Evolutionary conservation across 2,113 vertebrate species (phyloP), one percentile per base, ranked within the genome.

Genomic region (Ancistrus triradiatus): DNA sequence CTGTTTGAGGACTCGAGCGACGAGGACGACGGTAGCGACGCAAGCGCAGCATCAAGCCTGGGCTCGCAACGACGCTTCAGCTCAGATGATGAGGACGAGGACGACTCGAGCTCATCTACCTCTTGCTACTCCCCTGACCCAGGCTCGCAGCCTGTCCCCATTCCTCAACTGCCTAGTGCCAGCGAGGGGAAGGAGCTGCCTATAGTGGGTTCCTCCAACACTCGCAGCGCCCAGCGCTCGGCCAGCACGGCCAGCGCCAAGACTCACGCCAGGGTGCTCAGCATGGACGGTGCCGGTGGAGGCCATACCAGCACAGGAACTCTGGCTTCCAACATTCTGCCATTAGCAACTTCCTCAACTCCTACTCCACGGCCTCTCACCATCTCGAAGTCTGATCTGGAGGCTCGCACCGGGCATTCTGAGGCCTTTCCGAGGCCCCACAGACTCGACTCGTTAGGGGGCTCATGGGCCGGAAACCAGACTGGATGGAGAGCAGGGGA

Each of bases 351-450:
- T 24, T 73, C 59, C 4, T 25, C 80, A 8, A 80, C 82, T 35
- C 84, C 87, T 5, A 70, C 80, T 8, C 84, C 83, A 1, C 85
- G 86, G 13, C 77, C 85, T 2, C 90, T 92, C 47, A 89, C 87
- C 1, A 78, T 91, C 74, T 93, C 91, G n/a, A 95, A 95, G 76
- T 93, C 92, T 0, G 92, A 93, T 61, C 78, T 95, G 78, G 93
- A 95, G 70, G 89, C 89, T 11, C 89, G 85, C 37, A 81, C 77
- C 0, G 68, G 83, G 15, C 80, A 84, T 2, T 72, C 77, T 7
- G 83, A 87, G 33, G 66, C 83, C 27, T 88, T 87, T 51, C 53
- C 83, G 8, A 77, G 83, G 61, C 63, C 72, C 18, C 77, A 89
- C 69, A 87, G 87, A 5, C 80, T 89, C 35, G 88, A 87, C 64